phyloP scores from a whole-genome alignment of 2,113 vertebrate genomes.

The Antennarius striatus region DNA sequence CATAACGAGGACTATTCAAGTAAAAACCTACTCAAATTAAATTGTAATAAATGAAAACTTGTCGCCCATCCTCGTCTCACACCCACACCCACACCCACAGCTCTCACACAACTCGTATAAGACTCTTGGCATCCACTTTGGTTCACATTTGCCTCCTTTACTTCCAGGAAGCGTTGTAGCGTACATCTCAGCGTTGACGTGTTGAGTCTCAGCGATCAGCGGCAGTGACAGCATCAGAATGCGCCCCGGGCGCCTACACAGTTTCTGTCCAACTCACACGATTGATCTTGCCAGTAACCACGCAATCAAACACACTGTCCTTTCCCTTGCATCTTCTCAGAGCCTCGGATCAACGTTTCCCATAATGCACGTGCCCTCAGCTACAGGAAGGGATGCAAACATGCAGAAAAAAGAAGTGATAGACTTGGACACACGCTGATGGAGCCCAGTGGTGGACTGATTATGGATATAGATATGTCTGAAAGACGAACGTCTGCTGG shows the following conservation, averaged over 20 bases:
- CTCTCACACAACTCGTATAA: not conserved
- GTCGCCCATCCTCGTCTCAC: too few relatives aligned
- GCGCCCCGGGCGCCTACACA: slow-evolving; percentile 65
- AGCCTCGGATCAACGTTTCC: slow-evolving; percentile 55
- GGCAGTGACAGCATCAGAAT: slow-evolving; percentile 50
- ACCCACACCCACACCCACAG: too few relatives aligned
- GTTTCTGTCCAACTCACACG: slow-evolving; percentile 62
- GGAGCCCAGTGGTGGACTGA: too few relatives aligned
- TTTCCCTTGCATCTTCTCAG: slow-evolving; percentile 41
- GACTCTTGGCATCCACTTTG: slow-evolving; percentile 34
- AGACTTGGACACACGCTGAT: too few relatives aligned
- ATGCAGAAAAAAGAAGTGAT: too few relatives aligned
- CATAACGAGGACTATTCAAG: not conserved
- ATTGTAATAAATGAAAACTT: too few relatives aligned
- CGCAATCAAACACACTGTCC: slow-evolving; percentile 46
- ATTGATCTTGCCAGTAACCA: slow-evolving; percentile 50
- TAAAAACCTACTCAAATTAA: too few relatives aligned
- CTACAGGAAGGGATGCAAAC: slow-evolving; percentile 5
- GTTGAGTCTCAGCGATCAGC: slow-evolving; percentile 57
- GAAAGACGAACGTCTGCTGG: too few relatives aligned
- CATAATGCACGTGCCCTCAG: slow-evolving; percentile 36
- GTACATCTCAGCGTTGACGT: slow-evolving; percentile 30
- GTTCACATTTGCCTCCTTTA: slow-evolving; percentile 23
- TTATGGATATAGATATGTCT: too few relatives aligned
- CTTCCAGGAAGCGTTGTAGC: slow-evolving; percentile 66